These are phyloP conservation scores for Hetaerina americana DNA, from an alignment of 1,140 invertebrate species.

Conservation along the genomic window DNA sequence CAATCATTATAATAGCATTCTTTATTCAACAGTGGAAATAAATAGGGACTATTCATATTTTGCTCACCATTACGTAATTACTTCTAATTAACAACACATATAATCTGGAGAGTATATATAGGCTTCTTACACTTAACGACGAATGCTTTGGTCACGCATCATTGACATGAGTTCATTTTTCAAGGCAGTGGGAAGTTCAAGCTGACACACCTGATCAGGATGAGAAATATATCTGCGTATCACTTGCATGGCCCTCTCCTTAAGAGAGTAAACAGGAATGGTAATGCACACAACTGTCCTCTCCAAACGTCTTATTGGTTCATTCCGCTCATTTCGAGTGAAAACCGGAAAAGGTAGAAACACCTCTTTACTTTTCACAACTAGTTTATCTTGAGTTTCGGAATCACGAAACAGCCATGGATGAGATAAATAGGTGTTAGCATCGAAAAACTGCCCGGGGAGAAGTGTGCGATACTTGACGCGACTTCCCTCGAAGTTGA, in stretches of 20 bases:
- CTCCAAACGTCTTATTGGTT: slow-evolving; percentile 16
- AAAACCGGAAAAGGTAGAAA: slow-evolving; percentile 25
- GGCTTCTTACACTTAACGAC: too few relatives aligned
- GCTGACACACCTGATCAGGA: neutral
- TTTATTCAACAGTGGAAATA: too few relatives aligned
- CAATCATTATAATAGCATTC: too few relatives aligned
- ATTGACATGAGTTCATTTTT: neutral
- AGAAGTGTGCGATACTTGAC: slow-evolving; percentile 39
- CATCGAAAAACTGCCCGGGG: slow-evolving; percentile 37
- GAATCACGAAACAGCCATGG: slow-evolving; percentile 56
- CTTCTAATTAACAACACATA: too few relatives aligned
- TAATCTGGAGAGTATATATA: too few relatives aligned
- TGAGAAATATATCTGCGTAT: slow-evolving; percentile 16
- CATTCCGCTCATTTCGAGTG: slow-evolving; percentile 2
- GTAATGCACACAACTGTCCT: slow-evolving; percentile 26
- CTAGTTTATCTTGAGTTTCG: slow-evolving; percentile 40
- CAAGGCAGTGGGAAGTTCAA: neutral
- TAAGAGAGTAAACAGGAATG: slow-evolving; percentile 26
- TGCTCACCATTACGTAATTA: too few relatives aligned
- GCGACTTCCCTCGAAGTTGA: slow-evolving; percentile 49
- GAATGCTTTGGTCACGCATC: neutral
- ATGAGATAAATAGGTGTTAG: slow-evolving; percentile 57
- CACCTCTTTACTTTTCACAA: slow-evolving; percentile 24
- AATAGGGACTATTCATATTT: too few relatives aligned
- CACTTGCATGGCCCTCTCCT: slow-evolving; percentile 24